Percentiles rank a stretch among this genome's conserved stretches.
Evolutionary conservation across 2,113 vertebrate genomes (phyloP).

Genomic region (Austrofundulus limnaeus): DNA sequence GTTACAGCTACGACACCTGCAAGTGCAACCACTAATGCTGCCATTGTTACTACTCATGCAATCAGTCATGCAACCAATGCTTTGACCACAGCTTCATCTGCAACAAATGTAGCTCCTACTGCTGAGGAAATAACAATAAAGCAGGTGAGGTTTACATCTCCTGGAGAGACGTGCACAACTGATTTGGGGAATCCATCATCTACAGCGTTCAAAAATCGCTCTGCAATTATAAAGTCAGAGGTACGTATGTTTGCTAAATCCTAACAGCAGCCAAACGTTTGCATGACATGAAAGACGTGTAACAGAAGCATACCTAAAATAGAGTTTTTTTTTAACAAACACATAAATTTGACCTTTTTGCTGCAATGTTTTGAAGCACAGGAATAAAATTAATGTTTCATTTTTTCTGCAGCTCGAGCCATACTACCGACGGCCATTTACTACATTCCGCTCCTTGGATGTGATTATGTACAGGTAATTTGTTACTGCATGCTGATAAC

Average conservation of each 20-base stretch:
- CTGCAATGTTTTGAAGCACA: neutral
- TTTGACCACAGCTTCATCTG: no score
- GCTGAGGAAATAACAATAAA: neutral
- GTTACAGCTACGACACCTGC: no score
- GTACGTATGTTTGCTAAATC: slow-evolving; percentile 13
- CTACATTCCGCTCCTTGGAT: slow-evolving; percentile 4
- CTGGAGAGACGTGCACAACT: slow-evolving; percentile 4
- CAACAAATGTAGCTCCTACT: no score
- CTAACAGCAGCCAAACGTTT: no score
- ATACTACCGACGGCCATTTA: neutral
- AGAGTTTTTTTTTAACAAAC: neutral
- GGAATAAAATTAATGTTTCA: neutral
- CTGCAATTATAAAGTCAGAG: accelerated
- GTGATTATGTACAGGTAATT: slow-evolving; percentile 40
- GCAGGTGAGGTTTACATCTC: slow-evolving; percentile 9
- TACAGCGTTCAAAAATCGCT: neutral
- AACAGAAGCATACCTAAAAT: no score
- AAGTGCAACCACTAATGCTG: no score
- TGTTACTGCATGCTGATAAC: neutral
- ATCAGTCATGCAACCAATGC: no score
- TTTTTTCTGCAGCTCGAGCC: slow-evolving; percentile 28
- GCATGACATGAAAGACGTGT: no score
- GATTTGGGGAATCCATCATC: slow-evolving; percentile 13
- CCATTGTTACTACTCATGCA: no score
- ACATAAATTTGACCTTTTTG: no score